Conservation (phyloP, 2,797 vertebrate genomes). For the Fundulus diaphanus region DNA sequence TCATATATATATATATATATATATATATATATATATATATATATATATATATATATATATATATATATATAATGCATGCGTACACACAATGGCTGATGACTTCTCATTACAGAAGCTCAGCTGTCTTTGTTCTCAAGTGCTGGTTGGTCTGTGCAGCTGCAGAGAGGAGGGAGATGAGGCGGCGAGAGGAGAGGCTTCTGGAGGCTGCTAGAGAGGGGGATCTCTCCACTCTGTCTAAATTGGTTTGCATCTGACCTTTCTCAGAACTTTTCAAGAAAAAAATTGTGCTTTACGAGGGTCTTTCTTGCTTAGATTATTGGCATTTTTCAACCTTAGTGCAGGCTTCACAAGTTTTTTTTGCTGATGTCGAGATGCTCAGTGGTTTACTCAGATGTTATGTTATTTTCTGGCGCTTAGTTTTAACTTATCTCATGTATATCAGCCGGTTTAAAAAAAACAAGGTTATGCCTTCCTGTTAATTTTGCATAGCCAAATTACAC, state of each 20-base stretch:
- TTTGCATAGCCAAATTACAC: not conserved
- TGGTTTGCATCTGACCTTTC: slow-evolving; percentile 80
- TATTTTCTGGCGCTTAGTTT: not conserved
- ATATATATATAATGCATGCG: not conserved
- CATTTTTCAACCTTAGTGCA: not conserved
- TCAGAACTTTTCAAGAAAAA: slow-evolving; percentile 11
- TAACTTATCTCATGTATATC: not conserved
- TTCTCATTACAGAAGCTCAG: slow-evolving; percentile 42
- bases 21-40: not conserved
- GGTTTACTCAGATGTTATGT: not conserved
- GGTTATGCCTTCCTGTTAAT: not conserved
- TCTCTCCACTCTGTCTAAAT: slow-evolving; percentile 76
- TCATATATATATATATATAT: not conserved
- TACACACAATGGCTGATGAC: not conserved
- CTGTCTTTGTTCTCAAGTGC: slow-evolving; percentile 44
- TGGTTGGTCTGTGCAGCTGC: slow-evolving; percentile 82
- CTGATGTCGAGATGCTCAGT: not conserved
- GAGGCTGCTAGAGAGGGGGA: slow-evolving; percentile 89
- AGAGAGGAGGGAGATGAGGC: slow-evolving; percentile 88
- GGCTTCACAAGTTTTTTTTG: not conserved
- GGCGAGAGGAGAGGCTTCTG: slow-evolving; percentile 86
- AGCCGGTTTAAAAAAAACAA: not conserved
- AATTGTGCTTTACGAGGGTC: not conserved
- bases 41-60: not conserved
- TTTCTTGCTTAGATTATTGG: not conserved